A percentile compares a stretch with the other conserved stretches of the same genome.
phyloP scores from a whole-genome alignment of 2,113 vertebrate species.

The Plecotus auritus region DNA sequence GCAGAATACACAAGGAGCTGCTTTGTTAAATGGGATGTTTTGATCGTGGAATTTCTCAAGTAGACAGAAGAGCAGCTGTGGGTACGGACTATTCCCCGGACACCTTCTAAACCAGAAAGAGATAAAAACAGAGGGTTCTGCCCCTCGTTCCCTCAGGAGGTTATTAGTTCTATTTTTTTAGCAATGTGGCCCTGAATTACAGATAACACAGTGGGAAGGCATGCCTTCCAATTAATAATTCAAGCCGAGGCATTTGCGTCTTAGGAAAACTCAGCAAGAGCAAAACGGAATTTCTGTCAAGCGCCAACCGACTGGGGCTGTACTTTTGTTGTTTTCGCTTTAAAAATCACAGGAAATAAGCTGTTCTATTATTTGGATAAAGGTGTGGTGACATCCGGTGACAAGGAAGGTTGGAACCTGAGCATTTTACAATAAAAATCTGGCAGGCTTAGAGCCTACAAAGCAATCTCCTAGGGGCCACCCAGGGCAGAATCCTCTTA shows the following conservation, averaged over 20 bases:
- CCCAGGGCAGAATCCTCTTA: background rate
- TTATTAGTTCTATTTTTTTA: background rate
- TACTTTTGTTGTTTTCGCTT: background rate
- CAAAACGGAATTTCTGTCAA: background rate
- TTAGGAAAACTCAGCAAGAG: constrained; percentile 8
- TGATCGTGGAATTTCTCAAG: background rate
- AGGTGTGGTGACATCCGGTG: background rate
- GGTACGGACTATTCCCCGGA: background rate
- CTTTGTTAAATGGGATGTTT: background rate
- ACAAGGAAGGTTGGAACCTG: background rate
- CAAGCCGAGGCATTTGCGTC: background rate
- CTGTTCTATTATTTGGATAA: background rate
- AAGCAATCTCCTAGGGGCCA: background rate
- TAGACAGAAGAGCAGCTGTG: background rate
- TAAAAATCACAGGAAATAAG: background rate
- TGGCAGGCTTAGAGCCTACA: background rate
- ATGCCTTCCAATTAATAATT: constrained; percentile 41
- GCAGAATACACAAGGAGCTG: background rate
- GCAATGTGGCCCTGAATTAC: background rate
- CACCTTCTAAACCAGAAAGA: background rate
- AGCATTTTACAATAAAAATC: background rate
- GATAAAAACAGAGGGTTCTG: background rate
- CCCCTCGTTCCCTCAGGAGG: background rate
- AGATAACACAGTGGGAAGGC: background rate
- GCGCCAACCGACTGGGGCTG: background rate